phyloP scores from a whole-genome alignment of 2,888 invertebrate species.

The Apodemia mormo region DNA sequence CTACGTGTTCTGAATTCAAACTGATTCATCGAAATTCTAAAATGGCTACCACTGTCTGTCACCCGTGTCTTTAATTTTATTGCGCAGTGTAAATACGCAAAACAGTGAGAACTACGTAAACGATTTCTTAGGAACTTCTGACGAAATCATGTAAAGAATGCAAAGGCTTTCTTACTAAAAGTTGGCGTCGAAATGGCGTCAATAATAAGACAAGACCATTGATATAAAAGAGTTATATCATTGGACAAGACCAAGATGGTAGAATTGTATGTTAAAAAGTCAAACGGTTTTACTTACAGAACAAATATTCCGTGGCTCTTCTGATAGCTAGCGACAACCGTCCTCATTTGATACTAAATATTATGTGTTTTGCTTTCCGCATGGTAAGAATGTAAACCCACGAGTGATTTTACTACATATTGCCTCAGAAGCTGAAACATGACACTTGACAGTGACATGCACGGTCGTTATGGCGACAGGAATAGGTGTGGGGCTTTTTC shows the following conservation, averaged over 20 bases:
- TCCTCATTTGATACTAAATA: neutral
- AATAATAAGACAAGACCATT: neutral
- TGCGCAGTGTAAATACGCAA: slow-evolving; percentile 37
- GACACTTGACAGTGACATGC: no score
- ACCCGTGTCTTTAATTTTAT: slow-evolving; percentile 41
- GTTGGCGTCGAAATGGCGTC: neutral
- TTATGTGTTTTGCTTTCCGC: neutral
- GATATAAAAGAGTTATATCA: no score
- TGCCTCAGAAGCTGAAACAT: no score
- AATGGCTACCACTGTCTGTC: slow-evolving; percentile 60
- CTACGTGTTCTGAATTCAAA: slow-evolving; percentile 68
- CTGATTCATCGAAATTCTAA: slow-evolving; percentile 67
- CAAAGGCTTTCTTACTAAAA: neutral
- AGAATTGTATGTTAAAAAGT: no score
- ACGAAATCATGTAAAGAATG: slow-evolving; percentile 18
- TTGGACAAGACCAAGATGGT: no score
- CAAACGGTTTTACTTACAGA: no score
- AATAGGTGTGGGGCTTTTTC: no score
- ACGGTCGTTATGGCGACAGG: no score
- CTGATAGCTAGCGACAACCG: neutral
- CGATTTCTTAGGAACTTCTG: slow-evolving; percentile 34
- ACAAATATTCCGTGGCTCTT: neutral
- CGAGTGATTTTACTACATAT: no score
- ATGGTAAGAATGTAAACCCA: no score
- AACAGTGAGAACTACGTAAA: slow-evolving; percentile 39